phyloP scores from a whole-genome alignment of 2,797 vertebrate species.

The Notamacropus eugenii region DNA sequence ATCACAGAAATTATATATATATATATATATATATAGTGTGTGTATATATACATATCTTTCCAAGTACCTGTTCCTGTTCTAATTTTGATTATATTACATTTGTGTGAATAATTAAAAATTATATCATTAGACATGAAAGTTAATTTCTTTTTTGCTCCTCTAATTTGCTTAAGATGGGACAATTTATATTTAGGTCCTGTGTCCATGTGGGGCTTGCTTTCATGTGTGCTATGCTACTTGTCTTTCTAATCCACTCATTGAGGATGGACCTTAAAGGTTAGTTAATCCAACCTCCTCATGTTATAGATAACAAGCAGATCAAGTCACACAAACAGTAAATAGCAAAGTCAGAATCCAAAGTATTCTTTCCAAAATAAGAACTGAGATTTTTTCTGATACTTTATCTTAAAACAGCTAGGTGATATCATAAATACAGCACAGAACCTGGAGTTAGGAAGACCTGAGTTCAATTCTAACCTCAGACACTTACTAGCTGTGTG shows the following conservation, averaged over 20 bases:
- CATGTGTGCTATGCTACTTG: not conserved
- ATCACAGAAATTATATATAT: no score
- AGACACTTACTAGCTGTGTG: not conserved
- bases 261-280: not conserved
- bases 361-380: not conserved
- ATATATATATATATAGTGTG: no score
- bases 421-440: not conserved
- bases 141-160: not conserved
- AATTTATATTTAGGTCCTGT: not conserved
- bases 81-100: not conserved
- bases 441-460: not conserved
- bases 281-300: not conserved
- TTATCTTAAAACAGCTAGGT: not conserved
- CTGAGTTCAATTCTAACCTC: not conserved
- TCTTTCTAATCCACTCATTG: not conserved
- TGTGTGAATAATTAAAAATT: not conserved
- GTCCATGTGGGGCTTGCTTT: not conserved
- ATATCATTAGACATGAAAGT: not conserved
- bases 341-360: not conserved
- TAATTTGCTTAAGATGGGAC: not conserved
- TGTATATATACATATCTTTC: no score
- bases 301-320: not conserved
- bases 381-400: not conserved
- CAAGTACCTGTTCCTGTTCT: no score
- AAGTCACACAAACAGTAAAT: not conserved